A percentile compares a stretch with the other conserved stretches of the same genome.
Conservation (phyloP, 2,888 invertebrate species). For the Priocnemis perturbator region DNA sequence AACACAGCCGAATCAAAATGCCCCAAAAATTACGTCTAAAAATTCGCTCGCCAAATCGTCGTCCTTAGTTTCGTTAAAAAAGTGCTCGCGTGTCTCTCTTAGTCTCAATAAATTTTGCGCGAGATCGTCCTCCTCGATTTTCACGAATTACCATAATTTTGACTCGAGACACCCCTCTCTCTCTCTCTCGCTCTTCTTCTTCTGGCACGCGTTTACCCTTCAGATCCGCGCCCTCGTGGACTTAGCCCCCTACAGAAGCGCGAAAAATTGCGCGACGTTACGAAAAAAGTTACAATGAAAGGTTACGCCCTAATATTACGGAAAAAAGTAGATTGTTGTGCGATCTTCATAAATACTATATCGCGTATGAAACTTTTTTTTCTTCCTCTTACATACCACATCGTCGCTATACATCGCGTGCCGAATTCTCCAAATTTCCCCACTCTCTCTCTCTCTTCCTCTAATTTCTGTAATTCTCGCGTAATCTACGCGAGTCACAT, state of each 20-base stretch:
- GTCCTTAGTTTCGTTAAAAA: too few relatives aligned
- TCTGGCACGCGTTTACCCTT: slow-evolving; percentile 36
- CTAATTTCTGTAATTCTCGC: too few relatives aligned
- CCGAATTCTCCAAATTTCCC: too few relatives aligned
- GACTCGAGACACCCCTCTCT: slow-evolving; percentile 5
- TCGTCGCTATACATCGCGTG: too few relatives aligned
- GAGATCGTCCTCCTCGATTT: background rate
- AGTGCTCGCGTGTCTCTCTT: too few relatives aligned
- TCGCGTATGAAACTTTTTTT: too few relatives aligned
- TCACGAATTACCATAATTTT: slow-evolving; percentile 47
- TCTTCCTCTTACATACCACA: too few relatives aligned
- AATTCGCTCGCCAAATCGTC: too few relatives aligned
- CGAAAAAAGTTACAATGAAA: background rate
- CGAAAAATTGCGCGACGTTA: background rate
- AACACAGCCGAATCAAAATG: slow-evolving; percentile 75
- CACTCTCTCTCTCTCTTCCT: too few relatives aligned
- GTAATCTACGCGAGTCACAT: too few relatives aligned
- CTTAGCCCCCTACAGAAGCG: slow-evolving; percentile 35
- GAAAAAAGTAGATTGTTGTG: background rate
- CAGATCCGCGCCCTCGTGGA: slow-evolving; percentile 43
- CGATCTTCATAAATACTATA: too few relatives aligned
- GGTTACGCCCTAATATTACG: background rate
- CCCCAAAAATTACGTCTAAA: slow-evolving; percentile 58
- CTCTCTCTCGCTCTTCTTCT: background rate
- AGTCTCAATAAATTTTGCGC: too few relatives aligned